A percentile compares a stretch with the other conserved stretches of the same genome.
Conservation (phyloP, 1,140 invertebrate species). For the Drosophila pectinifera region DNA sequence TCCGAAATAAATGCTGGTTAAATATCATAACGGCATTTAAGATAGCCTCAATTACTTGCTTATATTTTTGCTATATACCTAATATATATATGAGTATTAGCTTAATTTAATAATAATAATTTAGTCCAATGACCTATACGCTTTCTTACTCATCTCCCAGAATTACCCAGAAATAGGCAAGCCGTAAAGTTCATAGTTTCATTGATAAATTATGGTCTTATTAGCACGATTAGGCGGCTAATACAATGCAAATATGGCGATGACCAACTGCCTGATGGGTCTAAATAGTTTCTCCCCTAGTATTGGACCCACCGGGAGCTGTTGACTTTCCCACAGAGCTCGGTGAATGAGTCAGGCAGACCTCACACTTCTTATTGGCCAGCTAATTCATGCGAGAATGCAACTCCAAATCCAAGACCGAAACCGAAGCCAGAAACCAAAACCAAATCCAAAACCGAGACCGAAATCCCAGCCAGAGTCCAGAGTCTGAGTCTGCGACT, state of each 20-base stretch:
- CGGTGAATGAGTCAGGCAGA: conserved; percentile 17
- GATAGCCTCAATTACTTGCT: too few species aligned
- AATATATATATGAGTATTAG: too few species aligned
- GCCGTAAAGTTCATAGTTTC: too few species aligned
- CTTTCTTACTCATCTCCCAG: too few species aligned
- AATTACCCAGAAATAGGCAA: neutral
- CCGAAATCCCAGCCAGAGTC: conserved; percentile 5
- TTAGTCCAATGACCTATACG: too few species aligned
- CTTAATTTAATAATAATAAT: too few species aligned
- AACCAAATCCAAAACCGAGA: conserved; percentile 26
- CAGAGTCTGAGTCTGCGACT: neutral
- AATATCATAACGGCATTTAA: too few species aligned
- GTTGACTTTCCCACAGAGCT: conserved; percentile 35
- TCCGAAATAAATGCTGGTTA: neutral
- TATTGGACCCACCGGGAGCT: neutral
- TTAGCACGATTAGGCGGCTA: conserved; percentile 5
- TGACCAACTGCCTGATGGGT: neutral
- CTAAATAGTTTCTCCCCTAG: too few species aligned
- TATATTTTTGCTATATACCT: neutral
- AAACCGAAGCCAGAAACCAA: conserved; percentile 7
- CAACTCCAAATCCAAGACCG: conserved; percentile 35
- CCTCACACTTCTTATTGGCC: conserved; percentile 41
- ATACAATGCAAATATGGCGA: conserved; percentile 5
- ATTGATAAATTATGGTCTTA: neutral
- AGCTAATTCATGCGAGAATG: conserved; percentile 52